phyloP scores from a whole-genome alignment of 2,888 invertebrate genomes.

The Epirrhoe alternata region DNA sequence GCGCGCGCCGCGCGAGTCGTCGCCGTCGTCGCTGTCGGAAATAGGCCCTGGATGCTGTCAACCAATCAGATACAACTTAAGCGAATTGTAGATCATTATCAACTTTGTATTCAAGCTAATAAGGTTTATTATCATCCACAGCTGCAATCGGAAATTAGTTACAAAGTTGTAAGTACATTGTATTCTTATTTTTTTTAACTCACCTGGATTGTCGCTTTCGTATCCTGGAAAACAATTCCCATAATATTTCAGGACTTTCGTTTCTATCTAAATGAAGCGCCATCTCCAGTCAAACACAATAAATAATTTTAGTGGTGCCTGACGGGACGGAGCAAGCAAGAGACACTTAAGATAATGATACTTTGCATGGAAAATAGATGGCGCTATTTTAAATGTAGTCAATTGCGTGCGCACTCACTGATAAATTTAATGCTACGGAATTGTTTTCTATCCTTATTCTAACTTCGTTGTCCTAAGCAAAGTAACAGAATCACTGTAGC shows the following conservation, averaged over 20 bases:
- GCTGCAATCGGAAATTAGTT: not conserved
- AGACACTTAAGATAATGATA: not conserved
- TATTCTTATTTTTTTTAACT: no score
- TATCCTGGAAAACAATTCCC: no score
- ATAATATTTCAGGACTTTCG: no score
- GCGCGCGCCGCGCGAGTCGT: constrained; percentile 53
- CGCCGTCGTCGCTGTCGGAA: constrained; percentile 62
- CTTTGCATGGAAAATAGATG: constrained; percentile 8
- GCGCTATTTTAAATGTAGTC: not conserved
- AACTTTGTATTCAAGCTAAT: constrained; percentile 2
- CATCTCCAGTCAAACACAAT: no score
- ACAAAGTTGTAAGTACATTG: no score
- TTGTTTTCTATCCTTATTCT: constrained; percentile 14
- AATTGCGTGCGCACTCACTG: constrained; percentile 23
- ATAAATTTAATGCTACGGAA: constrained; percentile 16
- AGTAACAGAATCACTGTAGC: constrained; percentile 4
- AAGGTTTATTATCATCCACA: constrained; percentile 12
- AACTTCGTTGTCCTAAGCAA: constrained; percentile 11
- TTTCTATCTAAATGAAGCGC: no score
- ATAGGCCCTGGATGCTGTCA: constrained; percentile 54
- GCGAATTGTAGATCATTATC: constrained; percentile 10
- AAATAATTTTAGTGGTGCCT: no score
- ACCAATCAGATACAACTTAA: constrained; percentile 32
- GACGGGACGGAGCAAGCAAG: no score
- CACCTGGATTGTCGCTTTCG: no score